These are phyloP conservation scores for Anticlea derivata DNA, from an alignment of 2,888 invertebrate species.

Conservation along the genomic window DNA sequence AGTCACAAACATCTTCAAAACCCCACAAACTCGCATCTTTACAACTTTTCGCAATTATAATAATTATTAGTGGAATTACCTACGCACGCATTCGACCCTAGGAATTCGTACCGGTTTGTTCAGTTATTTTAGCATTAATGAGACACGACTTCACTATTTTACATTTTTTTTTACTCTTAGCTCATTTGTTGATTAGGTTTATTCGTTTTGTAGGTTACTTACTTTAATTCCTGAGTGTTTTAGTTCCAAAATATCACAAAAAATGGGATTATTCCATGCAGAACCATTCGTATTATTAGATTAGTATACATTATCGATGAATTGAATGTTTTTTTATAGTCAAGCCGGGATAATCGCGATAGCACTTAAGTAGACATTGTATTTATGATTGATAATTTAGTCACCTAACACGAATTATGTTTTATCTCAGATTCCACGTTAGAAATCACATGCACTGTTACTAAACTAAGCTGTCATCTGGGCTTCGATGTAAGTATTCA, in stretches of 20 bases:
- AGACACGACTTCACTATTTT: too few relatives aligned
- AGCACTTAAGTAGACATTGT: not conserved
- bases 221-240: constrained; percentile 11
- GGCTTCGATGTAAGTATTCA: constrained; percentile 35
- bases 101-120: constrained; percentile 16
- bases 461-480: constrained; percentile 70
- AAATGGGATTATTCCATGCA: constrained; percentile 10
- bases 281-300: constrained; percentile 15
- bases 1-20: too few relatives aligned
- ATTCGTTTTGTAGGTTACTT: constrained; percentile 11
- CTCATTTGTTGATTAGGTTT: not conserved
- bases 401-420: constrained; percentile 4
- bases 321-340: constrained; percentile 1
- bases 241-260: constrained; percentile 10
- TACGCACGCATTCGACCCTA: constrained; percentile 3
- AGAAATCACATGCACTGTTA: constrained; percentile 65
- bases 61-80: too few relatives aligned
- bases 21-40: too few relatives aligned
- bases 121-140: constrained; percentile 1
- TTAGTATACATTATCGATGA: constrained; percentile 16
- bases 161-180: too few relatives aligned
- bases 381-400: not conserved
- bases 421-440: constrained; percentile 49
- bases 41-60: too few relatives aligned
- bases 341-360: not conserved